A percentile compares a stretch with the other conserved stretches of the same genome.
Conservation (phyloP, 2,797 vertebrate genomes). For the Bovichtus variegatus region DNA sequence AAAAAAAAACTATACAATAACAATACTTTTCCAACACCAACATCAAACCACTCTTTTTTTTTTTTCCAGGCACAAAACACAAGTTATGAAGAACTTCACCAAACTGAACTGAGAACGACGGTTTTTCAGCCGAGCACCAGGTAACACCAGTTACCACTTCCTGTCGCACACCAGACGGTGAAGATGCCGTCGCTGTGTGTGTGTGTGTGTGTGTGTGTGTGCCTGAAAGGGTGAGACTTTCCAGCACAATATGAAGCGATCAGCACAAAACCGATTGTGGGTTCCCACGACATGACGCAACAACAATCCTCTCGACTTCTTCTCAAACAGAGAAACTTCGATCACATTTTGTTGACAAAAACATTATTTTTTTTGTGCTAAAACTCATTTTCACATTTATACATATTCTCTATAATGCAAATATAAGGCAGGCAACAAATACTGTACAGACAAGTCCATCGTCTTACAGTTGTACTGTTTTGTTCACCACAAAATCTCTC, state of each 20-base stretch:
- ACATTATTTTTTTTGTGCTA: conserved; percentile 35
- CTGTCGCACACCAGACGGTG: conserved; percentile 42
- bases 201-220: too few relatives aligned
- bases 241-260: conserved; percentile 30
- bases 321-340: neutral
- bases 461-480: neutral
- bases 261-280: conserved; percentile 7
- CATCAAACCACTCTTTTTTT: neutral
- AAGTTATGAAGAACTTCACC: conserved; percentile 6
- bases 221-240: conserved; percentile 12
- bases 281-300: conserved; percentile 21
- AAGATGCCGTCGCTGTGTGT: conserved; percentile 8
- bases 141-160: conserved; percentile 45
- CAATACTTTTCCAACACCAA: conserved; percentile 35
- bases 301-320: conserved; percentile 7
- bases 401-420: conserved; percentile 2
- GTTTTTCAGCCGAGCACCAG: conserved; percentile 53
- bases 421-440: conserved; percentile 3
- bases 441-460: neutral
- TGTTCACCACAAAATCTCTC: conserved; percentile 13
- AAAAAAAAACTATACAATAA: conserved; percentile 10
- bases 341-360: conserved; percentile 11
- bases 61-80: conserved; percentile 48
- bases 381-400: conserved; percentile 5
- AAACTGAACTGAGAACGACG: conserved; percentile 20